Conservation (phyloP, 2,797 vertebrate genomes). For the Dromococcyx pavoninus region DNA sequence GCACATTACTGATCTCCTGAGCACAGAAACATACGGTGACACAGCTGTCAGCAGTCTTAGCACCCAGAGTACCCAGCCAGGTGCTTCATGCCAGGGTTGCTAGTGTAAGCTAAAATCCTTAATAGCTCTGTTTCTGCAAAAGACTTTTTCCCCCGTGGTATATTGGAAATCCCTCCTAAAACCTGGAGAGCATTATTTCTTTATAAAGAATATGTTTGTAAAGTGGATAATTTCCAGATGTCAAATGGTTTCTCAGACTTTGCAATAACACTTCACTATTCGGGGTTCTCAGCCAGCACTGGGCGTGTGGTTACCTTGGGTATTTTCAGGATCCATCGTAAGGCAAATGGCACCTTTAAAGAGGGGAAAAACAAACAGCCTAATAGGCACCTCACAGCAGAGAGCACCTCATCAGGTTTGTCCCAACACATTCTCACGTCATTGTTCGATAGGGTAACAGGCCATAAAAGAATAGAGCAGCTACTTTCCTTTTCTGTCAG, state of each 20-base stretch:
- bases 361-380: slow-evolving; percentile 8
- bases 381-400: not conserved
- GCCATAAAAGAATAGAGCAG: slow-evolving; percentile 36
- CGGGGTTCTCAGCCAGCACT: not conserved
- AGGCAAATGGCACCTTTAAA: slow-evolving; percentile 22
- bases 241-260: not conserved
- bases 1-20: not conserved
- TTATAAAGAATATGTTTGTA: slow-evolving; percentile 19
- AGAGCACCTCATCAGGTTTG: slow-evolving; percentile 33
- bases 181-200: slow-evolving; percentile 13
- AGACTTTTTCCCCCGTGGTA: not conserved
- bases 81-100: not conserved
- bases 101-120: not conserved
- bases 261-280: not conserved
- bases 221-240: slow-evolving; percentile 53
- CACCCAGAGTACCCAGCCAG: not conserved
- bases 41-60: not conserved
- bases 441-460: not conserved
- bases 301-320: not conserved
- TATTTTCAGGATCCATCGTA: not conserved
- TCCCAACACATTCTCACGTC: slow-evolving; percentile 17
- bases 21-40: not conserved
- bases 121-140: not conserved
- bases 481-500: slow-evolving; percentile 50
- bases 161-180: slow-evolving; percentile 3